phyloP scores from a whole-genome alignment of 2,797 vertebrate species.

The Mallotus villosus region DNA sequence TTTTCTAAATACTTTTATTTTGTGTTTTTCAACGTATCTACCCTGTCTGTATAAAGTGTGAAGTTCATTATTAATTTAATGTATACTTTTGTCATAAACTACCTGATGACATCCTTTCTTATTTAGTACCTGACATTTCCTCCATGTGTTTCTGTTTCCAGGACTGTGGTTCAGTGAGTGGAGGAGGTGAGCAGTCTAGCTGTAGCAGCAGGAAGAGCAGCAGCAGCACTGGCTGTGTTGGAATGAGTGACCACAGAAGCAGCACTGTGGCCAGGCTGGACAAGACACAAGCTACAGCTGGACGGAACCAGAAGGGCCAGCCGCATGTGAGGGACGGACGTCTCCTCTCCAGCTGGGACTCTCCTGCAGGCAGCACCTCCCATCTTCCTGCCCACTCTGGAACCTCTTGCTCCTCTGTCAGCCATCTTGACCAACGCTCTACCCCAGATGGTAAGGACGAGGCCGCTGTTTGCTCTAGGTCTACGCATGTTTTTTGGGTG shows the following conservation, averaged over 20 bases:
- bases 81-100: background rate
- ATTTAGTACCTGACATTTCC: background rate
- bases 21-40: background rate
- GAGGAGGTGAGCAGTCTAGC: constrained; percentile 33
- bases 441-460: constrained; percentile 55
- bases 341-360: constrained; percentile 55
- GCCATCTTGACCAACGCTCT: constrained; percentile 53
- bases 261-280: background rate
- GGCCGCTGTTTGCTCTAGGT: no score
- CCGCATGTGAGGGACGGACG: background rate
- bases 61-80: background rate
- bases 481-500: background rate
- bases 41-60: background rate
- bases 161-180: constrained; percentile 33
- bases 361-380: constrained; percentile 56
- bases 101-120: no score
- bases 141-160: constrained; percentile 22
- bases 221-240: constrained; percentile 1
- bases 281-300: background rate
- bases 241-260: background rate
- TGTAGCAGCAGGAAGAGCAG: constrained; percentile 16
- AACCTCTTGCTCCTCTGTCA: constrained; percentile 62
- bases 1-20: background rate
- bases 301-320: background rate
- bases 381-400: constrained; percentile 53